Percentiles rank a stretch among this genome's conserved stretches.
Evolutionary conservation across 2,113 vertebrate species (phyloP).

Genomic region (Plecturocebus donacophilus): DNA sequence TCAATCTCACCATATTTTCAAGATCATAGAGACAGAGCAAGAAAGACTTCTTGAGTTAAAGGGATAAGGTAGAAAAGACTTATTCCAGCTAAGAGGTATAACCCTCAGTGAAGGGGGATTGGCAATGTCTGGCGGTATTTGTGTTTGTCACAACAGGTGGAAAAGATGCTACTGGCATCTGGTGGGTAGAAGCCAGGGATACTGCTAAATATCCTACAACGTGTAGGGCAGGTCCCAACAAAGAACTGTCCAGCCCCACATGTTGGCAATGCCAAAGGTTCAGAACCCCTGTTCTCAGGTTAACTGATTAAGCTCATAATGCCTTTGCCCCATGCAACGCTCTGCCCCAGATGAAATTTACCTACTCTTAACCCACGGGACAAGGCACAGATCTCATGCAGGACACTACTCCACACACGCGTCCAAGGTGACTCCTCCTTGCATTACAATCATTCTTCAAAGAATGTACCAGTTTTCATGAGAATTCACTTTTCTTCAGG

Average conservation of each 20-base stretch:
- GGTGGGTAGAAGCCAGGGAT: not conserved
- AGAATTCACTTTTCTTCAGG: not conserved
- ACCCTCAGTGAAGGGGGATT: not conserved
- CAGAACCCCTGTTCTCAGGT: not conserved
- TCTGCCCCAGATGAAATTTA: not conserved
- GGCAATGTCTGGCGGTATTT: not conserved
- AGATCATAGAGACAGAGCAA: not conserved
- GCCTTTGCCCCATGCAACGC: not conserved
- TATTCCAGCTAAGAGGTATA: not conserved
- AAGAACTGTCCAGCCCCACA: not conserved
- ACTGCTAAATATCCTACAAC: not conserved
- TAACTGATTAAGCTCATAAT: not conserved
- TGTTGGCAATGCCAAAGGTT: not conserved
- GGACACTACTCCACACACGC: rapidly evolving
- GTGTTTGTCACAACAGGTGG: too few relatives aligned
- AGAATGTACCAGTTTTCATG: not conserved
- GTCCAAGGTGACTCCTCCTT: not conserved
- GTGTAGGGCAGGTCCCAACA: not conserved
- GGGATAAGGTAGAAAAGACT: not conserved
- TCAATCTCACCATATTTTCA: not conserved
- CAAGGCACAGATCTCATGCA: not conserved
- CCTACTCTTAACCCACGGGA: not conserved
- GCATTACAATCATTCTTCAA: not conserved
- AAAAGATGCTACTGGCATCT: not conserved
- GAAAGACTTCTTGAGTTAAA: not conserved